Percentiles rank a stretch among this genome's conserved stretches.
Evolutionary conservation across 2,113 vertebrate species (phyloP).

Genomic region (Hyperoodon ampullatus): DNA sequence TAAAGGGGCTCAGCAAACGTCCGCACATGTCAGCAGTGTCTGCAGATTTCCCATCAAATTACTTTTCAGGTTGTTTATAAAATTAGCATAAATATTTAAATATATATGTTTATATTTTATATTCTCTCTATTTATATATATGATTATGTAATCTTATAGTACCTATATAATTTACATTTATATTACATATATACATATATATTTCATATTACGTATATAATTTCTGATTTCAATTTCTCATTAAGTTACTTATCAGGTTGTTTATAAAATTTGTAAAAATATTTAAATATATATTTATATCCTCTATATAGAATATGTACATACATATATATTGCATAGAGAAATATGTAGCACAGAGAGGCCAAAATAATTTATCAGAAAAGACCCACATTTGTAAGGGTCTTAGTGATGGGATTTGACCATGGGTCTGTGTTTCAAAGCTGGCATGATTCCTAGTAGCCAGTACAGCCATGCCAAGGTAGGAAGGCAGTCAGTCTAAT

Average conservation of each 20-base stretch:
- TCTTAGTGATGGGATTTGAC: not conserved
- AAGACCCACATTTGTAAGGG: not conserved
- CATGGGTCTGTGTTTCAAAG: not conserved
- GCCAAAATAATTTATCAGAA: not conserved
- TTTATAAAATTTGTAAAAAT: not conserved
- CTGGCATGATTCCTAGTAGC: not conserved
- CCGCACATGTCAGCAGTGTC: not conserved
- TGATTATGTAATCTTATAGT: not conserved
- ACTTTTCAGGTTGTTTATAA: not conserved
- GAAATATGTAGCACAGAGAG: not conserved
- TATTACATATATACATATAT: not conserved
- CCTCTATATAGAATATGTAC: not conserved
- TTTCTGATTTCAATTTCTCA: conserved; percentile 18
- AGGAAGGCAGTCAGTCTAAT: not conserved
- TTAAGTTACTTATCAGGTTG: not conserved
- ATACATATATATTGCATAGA: not conserved
- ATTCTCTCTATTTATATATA: not conserved
- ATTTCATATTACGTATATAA: not conserved
- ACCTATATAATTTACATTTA: not conserved
- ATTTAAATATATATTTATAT: not conserved
- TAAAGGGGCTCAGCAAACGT: not conserved
- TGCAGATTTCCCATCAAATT: not conserved
- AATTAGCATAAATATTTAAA: not conserved
- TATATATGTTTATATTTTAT: not conserved
- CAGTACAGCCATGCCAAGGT: not conserved